Conservation (phyloP, 1,140 invertebrate genomes). For the Potamilus streckersoni region DNA sequence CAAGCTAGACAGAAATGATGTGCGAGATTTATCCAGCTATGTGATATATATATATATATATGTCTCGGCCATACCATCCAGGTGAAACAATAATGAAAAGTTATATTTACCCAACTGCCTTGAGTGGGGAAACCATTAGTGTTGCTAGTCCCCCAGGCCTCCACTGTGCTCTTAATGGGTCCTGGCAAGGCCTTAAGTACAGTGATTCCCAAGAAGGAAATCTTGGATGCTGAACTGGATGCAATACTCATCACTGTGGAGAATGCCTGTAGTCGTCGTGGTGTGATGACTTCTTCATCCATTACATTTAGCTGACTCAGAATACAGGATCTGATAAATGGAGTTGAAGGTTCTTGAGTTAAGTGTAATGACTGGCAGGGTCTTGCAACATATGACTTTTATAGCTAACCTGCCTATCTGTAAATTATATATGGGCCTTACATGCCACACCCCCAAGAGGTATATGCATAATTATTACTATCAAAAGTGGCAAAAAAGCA, state of each 20-base stretch:
- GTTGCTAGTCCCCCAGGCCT: slow-evolving; percentile 75
- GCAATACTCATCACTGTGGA: slow-evolving; percentile 73
- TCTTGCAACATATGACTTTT: too few species aligned
- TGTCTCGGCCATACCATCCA: too few species aligned
- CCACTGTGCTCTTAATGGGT: slow-evolving; percentile 72
- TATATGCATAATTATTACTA: too few species aligned
- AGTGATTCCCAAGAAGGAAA: slow-evolving; percentile 71
- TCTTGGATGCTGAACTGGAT: slow-evolving; percentile 70
- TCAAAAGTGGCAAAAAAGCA: too few species aligned
- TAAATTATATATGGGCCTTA: too few species aligned
- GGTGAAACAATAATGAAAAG: background rate
- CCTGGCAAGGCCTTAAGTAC: slow-evolving; percentile 74
- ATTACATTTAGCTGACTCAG: slow-evolving; percentile 69
- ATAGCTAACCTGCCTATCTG: too few species aligned
- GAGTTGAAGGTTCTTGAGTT: too few species aligned
- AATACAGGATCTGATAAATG: slow-evolving; percentile 61
- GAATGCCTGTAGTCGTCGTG: slow-evolving; percentile 67
- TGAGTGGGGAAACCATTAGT: slow-evolving; percentile 70
- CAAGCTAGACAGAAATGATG: too few species aligned
- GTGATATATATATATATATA: too few species aligned
- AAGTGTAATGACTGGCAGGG: too few species aligned
- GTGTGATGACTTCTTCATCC: slow-evolving; percentile 48
- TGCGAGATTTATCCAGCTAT: too few species aligned
- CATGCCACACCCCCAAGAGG: too few species aligned
- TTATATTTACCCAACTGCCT: slow-evolving; percentile 65